Conservation (phyloP, 1,140 invertebrate genomes). For the Drosophila teissieri region DNA sequence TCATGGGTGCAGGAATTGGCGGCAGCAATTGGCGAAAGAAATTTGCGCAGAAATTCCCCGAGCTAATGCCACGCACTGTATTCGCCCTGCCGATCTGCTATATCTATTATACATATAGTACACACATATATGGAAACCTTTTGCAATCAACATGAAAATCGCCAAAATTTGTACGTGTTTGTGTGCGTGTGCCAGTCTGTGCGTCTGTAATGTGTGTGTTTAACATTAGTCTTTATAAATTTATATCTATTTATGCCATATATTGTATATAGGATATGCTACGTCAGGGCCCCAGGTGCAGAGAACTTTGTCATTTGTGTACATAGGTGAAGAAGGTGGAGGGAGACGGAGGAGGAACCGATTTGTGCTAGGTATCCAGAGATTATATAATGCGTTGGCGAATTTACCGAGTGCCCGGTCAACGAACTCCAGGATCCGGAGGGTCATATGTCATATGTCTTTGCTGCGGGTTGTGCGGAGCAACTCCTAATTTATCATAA, state of each 20-base stretch:
- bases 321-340: constrained; percentile 17
- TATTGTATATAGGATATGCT: constrained; percentile 31
- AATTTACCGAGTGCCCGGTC: neutral
- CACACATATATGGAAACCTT: constrained; percentile 40
- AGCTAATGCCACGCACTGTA: constrained; percentile 5
- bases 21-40: too few species aligned
- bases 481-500: constrained; percentile 1
- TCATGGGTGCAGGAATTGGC: neutral
- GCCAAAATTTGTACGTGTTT: constrained; percentile 47
- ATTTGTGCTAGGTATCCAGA: constrained; percentile 30
- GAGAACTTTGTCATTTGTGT: constrained; percentile 40
- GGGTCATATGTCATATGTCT: neutral
- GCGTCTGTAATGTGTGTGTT: constrained; percentile 30
- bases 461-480: constrained; percentile 2
- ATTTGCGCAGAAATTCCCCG: too few species aligned
- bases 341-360: constrained; percentile 10
- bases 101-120: constrained; percentile 41
- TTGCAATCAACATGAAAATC: constrained; percentile 64
- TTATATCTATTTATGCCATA: constrained; percentile 50
- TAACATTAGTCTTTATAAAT: constrained; percentile 33
- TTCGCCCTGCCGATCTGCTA: constrained; percentile 12
- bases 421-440: neutral
- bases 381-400: constrained; percentile 19
- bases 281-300: constrained; percentile 22
- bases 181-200: constrained; percentile 13